A percentile compares a stretch with the other conserved stretches of the same genome.
phyloP scores from a whole-genome alignment of 2,888 invertebrate species.

The Zele albiditarsus region DNA sequence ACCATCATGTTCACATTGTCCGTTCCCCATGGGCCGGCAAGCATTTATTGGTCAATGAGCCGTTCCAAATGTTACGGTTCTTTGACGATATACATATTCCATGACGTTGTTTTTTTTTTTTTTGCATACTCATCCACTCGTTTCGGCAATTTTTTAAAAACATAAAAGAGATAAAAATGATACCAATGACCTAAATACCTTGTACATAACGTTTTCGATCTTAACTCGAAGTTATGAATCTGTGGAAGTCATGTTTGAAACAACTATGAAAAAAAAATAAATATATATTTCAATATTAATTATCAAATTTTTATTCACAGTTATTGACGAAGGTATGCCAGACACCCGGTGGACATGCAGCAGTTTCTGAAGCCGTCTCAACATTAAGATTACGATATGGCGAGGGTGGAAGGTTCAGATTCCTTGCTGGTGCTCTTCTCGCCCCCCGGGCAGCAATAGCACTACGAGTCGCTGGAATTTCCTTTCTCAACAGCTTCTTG shows the following conservation, averaged over 20 bases:
- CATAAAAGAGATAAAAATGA: background rate
- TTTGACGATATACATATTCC: slow-evolving; percentile 16
- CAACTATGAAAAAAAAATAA: background rate
- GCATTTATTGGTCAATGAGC: slow-evolving; percentile 25
- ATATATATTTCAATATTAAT: slow-evolving; percentile 35
- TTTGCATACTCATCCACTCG: background rate
- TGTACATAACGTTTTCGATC: background rate
- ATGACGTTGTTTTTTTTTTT: background rate
- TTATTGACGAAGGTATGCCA: slow-evolving; percentile 89
- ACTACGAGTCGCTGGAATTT: slow-evolving; percentile 85
- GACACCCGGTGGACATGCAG: slow-evolving; percentile 84
- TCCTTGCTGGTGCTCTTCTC: slow-evolving; percentile 90
- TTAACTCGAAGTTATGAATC: background rate
- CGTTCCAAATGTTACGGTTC: slow-evolving; percentile 27
- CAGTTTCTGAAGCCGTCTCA: slow-evolving; percentile 92
- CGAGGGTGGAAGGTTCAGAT: slow-evolving; percentile 93
- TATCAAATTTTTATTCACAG: slow-evolving; percentile 72
- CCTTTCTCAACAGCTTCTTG: slow-evolving; percentile 88
- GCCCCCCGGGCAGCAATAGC: slow-evolving; percentile 80
- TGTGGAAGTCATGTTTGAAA: too few species aligned
- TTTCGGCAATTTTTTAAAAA: background rate
- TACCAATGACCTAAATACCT: background rate
- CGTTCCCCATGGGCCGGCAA: background rate
- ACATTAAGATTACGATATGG: slow-evolving; percentile 90
- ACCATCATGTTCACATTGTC: background rate